Percentiles rank a stretch among this genome's conserved stretches.
phyloP scores from a whole-genome alignment of 2,888 invertebrate species.

The Metallyticus violacea region DNA sequence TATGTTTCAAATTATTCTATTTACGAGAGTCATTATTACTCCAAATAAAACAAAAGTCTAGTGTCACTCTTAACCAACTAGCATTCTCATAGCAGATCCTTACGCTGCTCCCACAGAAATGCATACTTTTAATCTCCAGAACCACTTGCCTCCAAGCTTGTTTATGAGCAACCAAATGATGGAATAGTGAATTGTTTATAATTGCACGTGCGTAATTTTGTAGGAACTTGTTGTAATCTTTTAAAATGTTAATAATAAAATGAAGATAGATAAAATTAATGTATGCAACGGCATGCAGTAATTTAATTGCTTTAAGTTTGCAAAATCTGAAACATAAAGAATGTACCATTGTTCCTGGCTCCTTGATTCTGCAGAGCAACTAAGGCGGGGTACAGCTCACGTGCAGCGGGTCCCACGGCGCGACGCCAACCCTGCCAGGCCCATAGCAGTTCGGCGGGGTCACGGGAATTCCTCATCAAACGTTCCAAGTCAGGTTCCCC shows the following conservation, averaged over 20 bases:
- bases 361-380: slow-evolving; percentile 61
- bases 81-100: too few species aligned
- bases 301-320: not conserved
- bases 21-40: too few species aligned
- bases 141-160: too few species aligned
- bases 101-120: too few species aligned
- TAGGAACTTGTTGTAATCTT: too few species aligned
- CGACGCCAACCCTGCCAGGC: slow-evolving; percentile 68
- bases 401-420: slow-evolving; percentile 57
- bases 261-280: not conserved
- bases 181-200: too few species aligned
- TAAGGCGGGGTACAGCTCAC: slow-evolving; percentile 52
- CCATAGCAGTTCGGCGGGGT: slow-evolving; percentile 54
- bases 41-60: too few species aligned
- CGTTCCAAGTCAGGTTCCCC: slow-evolving; percentile 62
- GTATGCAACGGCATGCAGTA: not conserved
- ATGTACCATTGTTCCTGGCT: slow-evolving; percentile 60
- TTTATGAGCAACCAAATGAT: too few species aligned
- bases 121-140: too few species aligned
- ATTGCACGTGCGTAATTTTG: too few species aligned
- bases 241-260: not conserved
- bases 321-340: not conserved
- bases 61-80: too few species aligned
- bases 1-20: too few species aligned
- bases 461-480: slow-evolving; percentile 49